phyloP scores from a whole-genome alignment of 2,113 vertebrate genomes.

The Pollimyrus isidori region DNA sequence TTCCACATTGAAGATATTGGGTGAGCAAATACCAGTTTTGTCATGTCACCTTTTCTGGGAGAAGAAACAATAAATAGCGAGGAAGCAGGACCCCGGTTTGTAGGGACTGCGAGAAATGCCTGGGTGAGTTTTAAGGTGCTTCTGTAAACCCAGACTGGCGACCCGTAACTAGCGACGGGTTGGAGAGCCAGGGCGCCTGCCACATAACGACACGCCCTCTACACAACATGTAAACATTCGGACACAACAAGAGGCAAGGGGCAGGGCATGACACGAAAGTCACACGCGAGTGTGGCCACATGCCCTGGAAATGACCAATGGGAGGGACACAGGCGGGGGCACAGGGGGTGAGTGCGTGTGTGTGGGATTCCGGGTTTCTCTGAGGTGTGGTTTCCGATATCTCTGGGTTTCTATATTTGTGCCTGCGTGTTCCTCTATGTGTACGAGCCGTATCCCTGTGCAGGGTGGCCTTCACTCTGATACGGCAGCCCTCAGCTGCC shows the following conservation, averaged over 20 bases:
- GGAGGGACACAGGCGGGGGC: conserved; percentile 27
- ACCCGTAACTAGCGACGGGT: conserved; percentile 27
- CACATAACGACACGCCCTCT: conserved; percentile 35
- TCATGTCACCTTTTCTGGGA: conserved; percentile 52
- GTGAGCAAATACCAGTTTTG: conserved; percentile 53
- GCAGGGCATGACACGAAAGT: conserved; percentile 34
- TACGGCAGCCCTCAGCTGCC: conserved; percentile 31
- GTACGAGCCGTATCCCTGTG: neutral
- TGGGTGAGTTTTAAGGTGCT: conserved; percentile 67
- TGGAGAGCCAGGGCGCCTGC: conserved; percentile 42
- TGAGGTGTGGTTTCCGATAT: neutral
- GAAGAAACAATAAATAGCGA: conserved; percentile 54
- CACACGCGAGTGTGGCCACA: conserved; percentile 30
- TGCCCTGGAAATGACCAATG: conserved; percentile 35
- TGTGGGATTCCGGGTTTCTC: neutral
- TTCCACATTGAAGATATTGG: conserved; percentile 53
- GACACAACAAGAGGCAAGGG: conserved; percentile 50
- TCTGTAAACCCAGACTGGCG: conserved; percentile 59
- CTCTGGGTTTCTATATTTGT: conserved; percentile 24
- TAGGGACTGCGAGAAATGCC: conserved; percentile 59
- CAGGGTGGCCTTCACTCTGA: conserved; percentile 19
- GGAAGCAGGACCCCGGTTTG: conserved; percentile 67
- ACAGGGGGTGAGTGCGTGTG: neutral
- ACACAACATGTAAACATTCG: conserved; percentile 68
- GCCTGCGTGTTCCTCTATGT: conserved; percentile 27